Base-by-base conservation (phyloP, 1,140 invertebrate species). In the Anoplophora glabripennis region DNA sequence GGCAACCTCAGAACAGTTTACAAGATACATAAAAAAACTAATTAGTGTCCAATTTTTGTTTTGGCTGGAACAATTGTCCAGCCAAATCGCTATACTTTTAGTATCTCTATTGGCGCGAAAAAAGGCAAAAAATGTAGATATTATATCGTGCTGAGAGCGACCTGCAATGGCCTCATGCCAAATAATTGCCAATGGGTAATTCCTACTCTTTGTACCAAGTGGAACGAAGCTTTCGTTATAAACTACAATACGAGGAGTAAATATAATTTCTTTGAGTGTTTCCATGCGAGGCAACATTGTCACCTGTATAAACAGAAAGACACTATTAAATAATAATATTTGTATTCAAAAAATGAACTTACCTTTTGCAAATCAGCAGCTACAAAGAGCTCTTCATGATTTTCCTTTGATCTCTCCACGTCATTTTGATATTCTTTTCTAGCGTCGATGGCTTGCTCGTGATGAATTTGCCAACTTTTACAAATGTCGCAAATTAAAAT, bases 21-120 rank as follows among this genome's bases (percentile, higher is more conserved):
- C 9, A 46, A 68, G 33, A 59, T 62, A 33, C 21, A 63, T 34
- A 33, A 71, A 40, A 38, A 55, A 65, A 28, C 51, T 41, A 49
- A 57, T 61, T 40, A 66, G 63, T n/a, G 51, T 42, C 71, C 71
- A 72, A 40, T 72, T 73, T 63, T 75, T 73, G 21, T 73, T 65
- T 65, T 72, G 53, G 15, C 37, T 64, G 49, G 70, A 38, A 61
- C 54, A 66, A 59, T 61, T 59, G 61, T 69, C 57, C 49, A 62
- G 45, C 68, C 66, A 58, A 36, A 70, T 18, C 5, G 57, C 53
- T 33, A 70, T 59, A 57, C 61, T 42, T 56, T 58, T 54, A 15
- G 57, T 8, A 53, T 35, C 61, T 53, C 64, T 36, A 37, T 55
- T 7, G 12, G 28, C 11, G 7, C 57, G 7, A 33, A 68, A 46